These are phyloP conservation scores for Macaria notata DNA, from an alignment of 2,888 invertebrate species.

Conservation along the genomic window DNA sequence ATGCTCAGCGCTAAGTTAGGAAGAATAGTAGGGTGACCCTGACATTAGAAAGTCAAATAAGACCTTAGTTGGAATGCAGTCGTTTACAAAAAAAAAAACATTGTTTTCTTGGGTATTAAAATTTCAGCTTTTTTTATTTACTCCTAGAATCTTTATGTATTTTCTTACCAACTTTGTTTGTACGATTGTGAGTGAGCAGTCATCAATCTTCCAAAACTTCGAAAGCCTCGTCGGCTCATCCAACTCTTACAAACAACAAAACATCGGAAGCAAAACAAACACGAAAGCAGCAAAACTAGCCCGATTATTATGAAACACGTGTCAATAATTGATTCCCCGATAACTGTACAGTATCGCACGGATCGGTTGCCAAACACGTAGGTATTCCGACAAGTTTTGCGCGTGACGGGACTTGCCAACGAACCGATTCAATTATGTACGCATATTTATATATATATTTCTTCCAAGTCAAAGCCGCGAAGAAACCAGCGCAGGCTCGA, in stretches of 20 bases:
- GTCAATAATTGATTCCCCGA: slow-evolving; percentile 35
- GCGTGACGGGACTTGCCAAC: slow-evolving; percentile 65
- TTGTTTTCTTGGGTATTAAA: too few relatives aligned
- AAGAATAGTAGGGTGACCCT: neutral
- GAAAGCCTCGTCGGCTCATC: too few relatives aligned
- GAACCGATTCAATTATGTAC: slow-evolving; percentile 36
- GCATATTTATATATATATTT: slow-evolving; percentile 6
- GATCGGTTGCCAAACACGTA: slow-evolving; percentile 47
- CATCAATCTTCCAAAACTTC: too few relatives aligned
- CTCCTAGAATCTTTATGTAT: too few relatives aligned
- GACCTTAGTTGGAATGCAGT: neutral
- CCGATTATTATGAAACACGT: slow-evolving; percentile 29
- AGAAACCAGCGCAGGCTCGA: too few relatives aligned
- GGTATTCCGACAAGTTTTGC: slow-evolving; percentile 48
- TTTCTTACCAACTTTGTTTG: too few relatives aligned
- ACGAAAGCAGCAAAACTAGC: slow-evolving; percentile 16
- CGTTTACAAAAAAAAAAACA: neutral
- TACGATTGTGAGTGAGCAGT: too few relatives aligned
- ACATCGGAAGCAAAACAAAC: slow-evolving; percentile 7
- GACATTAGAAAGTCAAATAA: neutral
- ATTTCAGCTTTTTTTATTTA: too few relatives aligned
- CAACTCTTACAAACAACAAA: slow-evolving; percentile 5
- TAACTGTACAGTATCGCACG: slow-evolving; percentile 49
- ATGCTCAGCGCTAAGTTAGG: neutral
- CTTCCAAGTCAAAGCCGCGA: neutral